Evolutionary conservation across 2,888 invertebrate species (phyloP).

Genomic region (Meta bourneti): DNA sequence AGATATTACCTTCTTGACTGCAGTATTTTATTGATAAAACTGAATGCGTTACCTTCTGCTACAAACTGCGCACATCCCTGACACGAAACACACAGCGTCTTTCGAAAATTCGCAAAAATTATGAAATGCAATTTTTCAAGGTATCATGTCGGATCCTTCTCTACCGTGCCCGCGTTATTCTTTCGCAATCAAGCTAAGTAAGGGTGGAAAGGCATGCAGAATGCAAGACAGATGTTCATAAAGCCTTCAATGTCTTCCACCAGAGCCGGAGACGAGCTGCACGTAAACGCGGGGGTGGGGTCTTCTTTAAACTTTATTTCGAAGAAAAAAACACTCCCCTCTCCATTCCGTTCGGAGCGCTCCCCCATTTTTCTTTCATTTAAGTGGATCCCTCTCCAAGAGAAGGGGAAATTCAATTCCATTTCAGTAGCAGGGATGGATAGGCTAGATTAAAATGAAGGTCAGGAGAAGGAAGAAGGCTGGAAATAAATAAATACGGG

Average conservation of each 20-base stretch:
- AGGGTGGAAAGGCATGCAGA: neutral
- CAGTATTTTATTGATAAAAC: too few relatives aligned
- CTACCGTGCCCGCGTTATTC: neutral
- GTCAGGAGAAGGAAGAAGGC: neutral
- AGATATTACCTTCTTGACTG: too few relatives aligned
- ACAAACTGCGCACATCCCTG: too few relatives aligned
- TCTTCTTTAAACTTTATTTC: neutral
- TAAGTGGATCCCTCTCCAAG: slow-evolving; percentile 2
- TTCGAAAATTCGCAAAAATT: neutral
- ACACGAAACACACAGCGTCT: too few relatives aligned
- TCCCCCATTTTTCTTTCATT: neutral
- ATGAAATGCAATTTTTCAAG: neutral
- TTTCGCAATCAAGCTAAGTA: neutral
- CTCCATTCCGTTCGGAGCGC: neutral
- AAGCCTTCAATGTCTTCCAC: neutral
- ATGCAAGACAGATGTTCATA: neutral
- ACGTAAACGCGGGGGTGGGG: neutral
- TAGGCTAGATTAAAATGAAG: slow-evolving; percentile 37
- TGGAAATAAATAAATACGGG: slow-evolving; percentile 41
- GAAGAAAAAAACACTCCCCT: neutral
- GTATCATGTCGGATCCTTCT: neutral
- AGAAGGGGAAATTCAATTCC: neutral
- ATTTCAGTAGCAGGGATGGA: neutral
- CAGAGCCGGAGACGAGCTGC: neutral
- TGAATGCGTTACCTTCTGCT: too few relatives aligned